Conservation (phyloP, 2,888 invertebrate genomes). For the Diogma glabrata region DNA sequence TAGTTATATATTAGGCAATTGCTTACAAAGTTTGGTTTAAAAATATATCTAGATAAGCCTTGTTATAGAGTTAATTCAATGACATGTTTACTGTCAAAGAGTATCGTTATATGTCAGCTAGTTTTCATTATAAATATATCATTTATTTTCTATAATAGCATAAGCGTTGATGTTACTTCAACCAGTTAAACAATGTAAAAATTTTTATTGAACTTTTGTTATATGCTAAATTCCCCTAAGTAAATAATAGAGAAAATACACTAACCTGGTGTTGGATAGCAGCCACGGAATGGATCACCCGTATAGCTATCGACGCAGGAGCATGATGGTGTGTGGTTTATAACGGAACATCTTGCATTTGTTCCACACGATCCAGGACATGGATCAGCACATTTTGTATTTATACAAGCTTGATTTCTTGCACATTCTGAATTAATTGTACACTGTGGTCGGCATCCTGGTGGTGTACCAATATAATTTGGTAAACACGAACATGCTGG, state of each 20-base stretch:
- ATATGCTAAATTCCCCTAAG: neutral
- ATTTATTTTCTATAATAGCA: too few species aligned
- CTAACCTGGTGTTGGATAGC: constrained; percentile 41
- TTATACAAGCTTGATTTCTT: constrained; percentile 49
- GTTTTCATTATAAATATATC: too few species aligned
- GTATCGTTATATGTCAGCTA: too few species aligned
- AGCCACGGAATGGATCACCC: constrained; percentile 62
- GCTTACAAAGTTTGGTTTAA: too few species aligned
- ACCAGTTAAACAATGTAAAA: too few species aligned
- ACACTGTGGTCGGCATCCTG: constrained; percentile 55
- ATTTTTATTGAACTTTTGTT: too few species aligned
- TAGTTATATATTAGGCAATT: too few species aligned
- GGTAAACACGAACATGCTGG: constrained; percentile 49
- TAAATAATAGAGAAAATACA: constrained; percentile 16
- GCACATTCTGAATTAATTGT: constrained; percentile 53
- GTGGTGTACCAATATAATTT: constrained; percentile 50
- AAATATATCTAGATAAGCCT: too few species aligned
- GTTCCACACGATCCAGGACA: constrained; percentile 52
- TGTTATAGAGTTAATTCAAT: too few species aligned
- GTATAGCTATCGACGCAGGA: constrained; percentile 68
- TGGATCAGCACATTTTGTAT: constrained; percentile 50
- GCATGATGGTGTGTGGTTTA: constrained; percentile 66
- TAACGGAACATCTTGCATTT: constrained; percentile 44
- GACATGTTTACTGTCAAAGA: too few species aligned
- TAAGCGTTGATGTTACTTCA: too few species aligned